Percentiles rank a stretch among this genome's conserved stretches.
Evolutionary conservation across 1,140 invertebrate species (phyloP).

Genomic region (Drosophila nannoptera): DNA sequence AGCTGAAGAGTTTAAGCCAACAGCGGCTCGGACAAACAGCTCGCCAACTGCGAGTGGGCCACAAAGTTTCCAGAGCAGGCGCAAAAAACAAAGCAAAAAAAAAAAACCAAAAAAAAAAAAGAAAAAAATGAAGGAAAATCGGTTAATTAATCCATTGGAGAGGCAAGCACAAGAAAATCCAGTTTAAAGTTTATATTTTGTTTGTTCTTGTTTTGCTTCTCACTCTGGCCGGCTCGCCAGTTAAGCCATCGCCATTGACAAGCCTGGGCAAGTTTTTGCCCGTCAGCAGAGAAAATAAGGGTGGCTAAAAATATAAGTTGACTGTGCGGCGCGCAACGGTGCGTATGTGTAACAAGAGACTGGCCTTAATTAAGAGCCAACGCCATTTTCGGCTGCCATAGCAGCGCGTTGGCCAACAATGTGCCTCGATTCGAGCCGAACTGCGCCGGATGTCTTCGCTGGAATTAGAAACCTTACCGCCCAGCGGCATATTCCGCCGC

Average conservation of each 20-base stretch:
- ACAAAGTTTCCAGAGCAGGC: constrained; percentile 21
- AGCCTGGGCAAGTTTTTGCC: constrained; percentile 12
- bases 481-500: constrained; percentile 24
- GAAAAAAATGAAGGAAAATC: constrained; percentile 16
- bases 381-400: constrained; percentile 1
- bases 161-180: constrained; percentile 30
- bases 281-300: neutral
- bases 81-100: constrained; percentile 6
- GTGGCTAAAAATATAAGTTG: constrained; percentile 40
- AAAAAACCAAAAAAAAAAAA: no score
- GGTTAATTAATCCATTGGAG: constrained; percentile 61
- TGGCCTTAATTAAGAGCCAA: constrained; percentile 56
- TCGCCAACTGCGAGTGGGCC: constrained; percentile 12
- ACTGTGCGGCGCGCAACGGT: constrained; percentile 56
- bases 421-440: constrained; percentile 8
- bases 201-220: constrained; percentile 1
- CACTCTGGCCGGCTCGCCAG: neutral
- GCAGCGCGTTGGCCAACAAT: constrained; percentile 16
- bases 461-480: constrained; percentile 41
- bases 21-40: constrained; percentile 29
- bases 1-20: constrained; percentile 4
- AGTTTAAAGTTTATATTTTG: neutral
- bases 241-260: constrained; percentile 13
- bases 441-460: constrained; percentile 10
- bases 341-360: constrained; percentile 67